These are phyloP conservation scores for Lipophrys pholis DNA, from an alignment of 2,113 vertebrate species.

Conservation along the genomic window DNA sequence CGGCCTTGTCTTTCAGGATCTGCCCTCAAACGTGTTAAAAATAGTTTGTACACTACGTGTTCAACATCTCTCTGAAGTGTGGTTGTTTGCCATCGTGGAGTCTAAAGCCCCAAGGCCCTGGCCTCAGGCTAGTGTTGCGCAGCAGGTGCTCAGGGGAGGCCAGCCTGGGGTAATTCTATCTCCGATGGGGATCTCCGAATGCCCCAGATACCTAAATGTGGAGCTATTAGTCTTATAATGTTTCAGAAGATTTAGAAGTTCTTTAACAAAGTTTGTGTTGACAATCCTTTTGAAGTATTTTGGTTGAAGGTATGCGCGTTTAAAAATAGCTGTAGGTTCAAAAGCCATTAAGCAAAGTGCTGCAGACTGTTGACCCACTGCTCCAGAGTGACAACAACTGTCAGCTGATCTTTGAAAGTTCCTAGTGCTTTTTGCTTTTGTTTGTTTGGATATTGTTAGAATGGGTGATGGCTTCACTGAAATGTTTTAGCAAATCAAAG, in stretches of 20 bases:
- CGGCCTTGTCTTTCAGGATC: not conserved
- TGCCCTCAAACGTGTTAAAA: not conserved
- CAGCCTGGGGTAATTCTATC: slow-evolving; percentile 52
- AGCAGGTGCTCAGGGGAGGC: slow-evolving; percentile 60
- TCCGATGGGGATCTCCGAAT: slow-evolving; percentile 38
- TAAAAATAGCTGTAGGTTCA: no score
- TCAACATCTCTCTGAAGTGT: slow-evolving; percentile 10
- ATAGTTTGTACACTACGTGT: not conserved
- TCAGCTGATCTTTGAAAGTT: no score
- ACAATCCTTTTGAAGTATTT: not conserved
- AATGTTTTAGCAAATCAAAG: no score
- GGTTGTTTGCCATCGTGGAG: not conserved
- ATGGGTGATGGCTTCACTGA: no score
- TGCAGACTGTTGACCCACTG: no score
- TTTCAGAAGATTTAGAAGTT: slow-evolving; percentile 16
- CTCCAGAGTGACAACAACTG: no score
- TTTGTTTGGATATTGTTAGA: no score
- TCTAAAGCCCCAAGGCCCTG: slow-evolving; percentile 30
- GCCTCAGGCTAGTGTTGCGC: slow-evolving; percentile 38
- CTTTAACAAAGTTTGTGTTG: not conserved
- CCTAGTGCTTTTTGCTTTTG: no score
- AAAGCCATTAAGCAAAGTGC: no score
- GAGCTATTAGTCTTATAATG: slow-evolving; percentile 26
- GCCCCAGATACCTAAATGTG: slow-evolving; percentile 12
- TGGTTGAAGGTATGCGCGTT: not conserved